Conservation (phyloP, 1,140 invertebrate species). For the Agrilus planipennis region DNA sequence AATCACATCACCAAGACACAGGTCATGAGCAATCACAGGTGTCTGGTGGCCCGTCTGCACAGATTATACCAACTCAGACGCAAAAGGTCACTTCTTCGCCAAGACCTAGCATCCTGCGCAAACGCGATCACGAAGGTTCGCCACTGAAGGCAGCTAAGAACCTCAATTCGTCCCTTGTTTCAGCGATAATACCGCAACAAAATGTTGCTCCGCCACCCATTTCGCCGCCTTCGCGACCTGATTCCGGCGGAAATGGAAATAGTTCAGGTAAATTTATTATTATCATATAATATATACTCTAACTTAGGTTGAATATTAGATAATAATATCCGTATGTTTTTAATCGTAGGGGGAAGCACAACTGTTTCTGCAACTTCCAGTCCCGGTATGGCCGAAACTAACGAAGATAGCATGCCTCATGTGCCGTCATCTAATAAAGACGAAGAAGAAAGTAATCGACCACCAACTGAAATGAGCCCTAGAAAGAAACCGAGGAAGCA, state of each 20-base stretch:
- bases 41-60: conserved; percentile 10
- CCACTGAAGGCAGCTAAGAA: conserved; percentile 30
- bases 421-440: conserved; percentile 25
- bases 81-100: conserved; percentile 31
- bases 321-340: conserved; percentile 11
- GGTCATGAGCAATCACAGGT: conserved; percentile 6
- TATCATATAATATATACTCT: neutral
- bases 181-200: conserved; percentile 15
- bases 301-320: no score
- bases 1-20: neutral
- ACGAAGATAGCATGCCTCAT: conserved; percentile 43
- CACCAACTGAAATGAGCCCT: conserved; percentile 40
- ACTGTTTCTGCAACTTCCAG: conserved; percentile 69
- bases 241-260: conserved; percentile 39
- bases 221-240: conserved; percentile 36
- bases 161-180: conserved; percentile 37
- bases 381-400: conserved; percentile 52
- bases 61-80: conserved; percentile 13
- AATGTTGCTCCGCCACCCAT: conserved; percentile 27
- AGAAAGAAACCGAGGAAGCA: conserved; percentile 69
- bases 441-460: conserved; percentile 24
- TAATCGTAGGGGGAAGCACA: conserved; percentile 49
- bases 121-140: conserved; percentile 31
- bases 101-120: conserved; percentile 31
- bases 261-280: conserved; percentile 37